Evolutionary conservation across 2,113 vertebrate species (phyloP).

Genomic region (Thalassarche chlororhynchos): DNA sequence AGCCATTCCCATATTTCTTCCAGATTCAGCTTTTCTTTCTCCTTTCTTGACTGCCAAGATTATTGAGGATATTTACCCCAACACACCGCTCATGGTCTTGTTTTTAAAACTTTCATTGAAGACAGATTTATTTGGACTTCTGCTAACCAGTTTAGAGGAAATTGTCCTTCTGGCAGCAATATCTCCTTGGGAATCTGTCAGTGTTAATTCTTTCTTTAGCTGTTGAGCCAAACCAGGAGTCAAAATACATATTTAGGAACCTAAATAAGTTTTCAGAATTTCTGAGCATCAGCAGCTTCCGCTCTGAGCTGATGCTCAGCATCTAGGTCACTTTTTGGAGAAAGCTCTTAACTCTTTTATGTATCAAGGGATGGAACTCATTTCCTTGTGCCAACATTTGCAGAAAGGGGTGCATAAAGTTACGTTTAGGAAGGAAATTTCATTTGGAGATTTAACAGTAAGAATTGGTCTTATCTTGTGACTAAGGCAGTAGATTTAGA

Average conservation of each 20-base stretch:
- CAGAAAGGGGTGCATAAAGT: background rate
- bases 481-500: background rate
- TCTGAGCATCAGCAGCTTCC: background rate
- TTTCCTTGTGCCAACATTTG: background rate
- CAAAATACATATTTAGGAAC: slow-evolving; percentile 19
- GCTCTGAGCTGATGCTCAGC: background rate
- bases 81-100: background rate
- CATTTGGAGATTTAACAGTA: background rate
- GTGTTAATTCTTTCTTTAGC: slow-evolving; percentile 1
- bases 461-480: background rate
- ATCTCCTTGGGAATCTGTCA: slow-evolving; percentile 38
- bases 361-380: background rate
- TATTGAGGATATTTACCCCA: background rate
- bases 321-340: background rate
- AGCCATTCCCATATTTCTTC: slow-evolving; percentile 6
- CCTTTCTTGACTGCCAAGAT: background rate
- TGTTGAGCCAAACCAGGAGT: slow-evolving; percentile 45
- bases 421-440: background rate
- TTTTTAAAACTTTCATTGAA: slow-evolving; percentile 40
- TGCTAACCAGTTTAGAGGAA: slow-evolving; percentile 49
- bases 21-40: background rate
- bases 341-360: background rate
- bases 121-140: slow-evolving; percentile 27
- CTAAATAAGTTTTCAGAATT: background rate
- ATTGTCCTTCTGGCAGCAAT: slow-evolving; percentile 38